A percentile compares a stretch with the other conserved stretches of the same genome.
phyloP scores from a whole-genome alignment of 2,888 invertebrate species.

The Acleris holmiana region DNA sequence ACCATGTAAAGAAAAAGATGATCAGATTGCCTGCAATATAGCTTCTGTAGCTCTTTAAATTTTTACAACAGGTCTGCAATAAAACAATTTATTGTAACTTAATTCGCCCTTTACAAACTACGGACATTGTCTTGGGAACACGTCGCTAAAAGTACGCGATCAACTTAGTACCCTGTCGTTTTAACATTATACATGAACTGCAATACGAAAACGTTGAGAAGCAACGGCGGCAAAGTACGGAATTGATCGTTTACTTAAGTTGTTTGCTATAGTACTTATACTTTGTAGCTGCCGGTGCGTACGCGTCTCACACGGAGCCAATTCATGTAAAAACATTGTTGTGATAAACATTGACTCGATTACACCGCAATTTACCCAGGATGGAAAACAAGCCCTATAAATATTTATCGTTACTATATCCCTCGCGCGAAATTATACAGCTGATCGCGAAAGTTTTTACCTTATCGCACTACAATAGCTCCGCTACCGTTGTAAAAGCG shows the following conservation, averaged over 20 bases:
- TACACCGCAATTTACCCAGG: constrained; percentile 74
- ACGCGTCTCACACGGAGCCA: constrained; percentile 48
- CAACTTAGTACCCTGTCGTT: no score
- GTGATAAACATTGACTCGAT: constrained; percentile 72
- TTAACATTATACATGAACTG: no score
- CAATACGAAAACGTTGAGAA: no score
- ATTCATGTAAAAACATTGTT: constrained; percentile 68
- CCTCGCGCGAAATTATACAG: constrained; percentile 62
- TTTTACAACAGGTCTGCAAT: constrained; percentile 66
- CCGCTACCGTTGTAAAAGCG: constrained; percentile 54
- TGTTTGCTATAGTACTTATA: constrained; percentile 44
- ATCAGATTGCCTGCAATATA: constrained; percentile 35
- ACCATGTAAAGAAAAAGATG: constrained; percentile 26
- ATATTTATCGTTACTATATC: constrained; percentile 75
- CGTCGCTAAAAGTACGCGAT: no score
- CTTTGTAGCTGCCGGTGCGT: constrained; percentile 56
- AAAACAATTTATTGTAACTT: constrained; percentile 72
- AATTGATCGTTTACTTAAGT: no score
- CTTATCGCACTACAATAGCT: constrained; percentile 62
- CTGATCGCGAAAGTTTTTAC: constrained; percentile 60
- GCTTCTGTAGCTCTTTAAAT: constrained; percentile 46
- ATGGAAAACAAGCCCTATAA: constrained; percentile 75
- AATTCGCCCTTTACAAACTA: constrained; percentile 70
- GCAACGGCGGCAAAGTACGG: no score
- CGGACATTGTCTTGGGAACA: constrained; percentile 58